Percentiles rank a stretch among this genome's conserved stretches.
Conservation (phyloP, 2,888 invertebrate species). For the Nasonovia ribisnigri region DNA sequence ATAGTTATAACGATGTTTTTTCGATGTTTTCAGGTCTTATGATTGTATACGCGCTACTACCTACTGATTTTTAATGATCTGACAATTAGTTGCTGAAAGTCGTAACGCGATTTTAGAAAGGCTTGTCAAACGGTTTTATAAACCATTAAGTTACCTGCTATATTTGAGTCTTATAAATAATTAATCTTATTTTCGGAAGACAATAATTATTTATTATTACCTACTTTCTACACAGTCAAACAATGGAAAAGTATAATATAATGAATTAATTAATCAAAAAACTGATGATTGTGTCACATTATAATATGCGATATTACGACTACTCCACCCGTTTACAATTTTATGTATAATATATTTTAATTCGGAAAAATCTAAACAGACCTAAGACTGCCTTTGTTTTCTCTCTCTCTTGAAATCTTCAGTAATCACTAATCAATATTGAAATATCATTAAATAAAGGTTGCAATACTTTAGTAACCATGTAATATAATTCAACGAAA, state of each 20-base stretch:
- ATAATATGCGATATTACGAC: not conserved
- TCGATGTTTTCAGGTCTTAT: not conserved
- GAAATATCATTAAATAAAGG: not conserved
- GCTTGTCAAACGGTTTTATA: slow-evolving; percentile 23
- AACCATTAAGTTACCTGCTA: not conserved
- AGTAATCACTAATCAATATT: not conserved
- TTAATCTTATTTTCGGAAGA: slow-evolving; percentile 49
- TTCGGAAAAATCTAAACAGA: not conserved
- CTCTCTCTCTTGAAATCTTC: not conserved
- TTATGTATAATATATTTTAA: not conserved
- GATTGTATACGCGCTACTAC: not conserved
- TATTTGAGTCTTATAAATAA: slow-evolving; percentile 26
- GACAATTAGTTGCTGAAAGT: slow-evolving; percentile 45
- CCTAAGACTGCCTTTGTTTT: not conserved
- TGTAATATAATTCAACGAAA: not conserved
- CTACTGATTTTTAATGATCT: slow-evolving; percentile 20
- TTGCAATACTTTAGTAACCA: not conserved
- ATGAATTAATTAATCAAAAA: slow-evolving; percentile 52
- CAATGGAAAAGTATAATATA: slow-evolving; percentile 23
- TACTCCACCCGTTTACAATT: not conserved
- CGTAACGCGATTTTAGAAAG: slow-evolving; percentile 46
- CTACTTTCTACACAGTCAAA: slow-evolving; percentile 44
- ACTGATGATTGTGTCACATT: not conserved
- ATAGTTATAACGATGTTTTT: not conserved
- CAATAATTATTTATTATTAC: not conserved